Evolutionary conservation across 2,888 invertebrate species (phyloP), one percentile per base, ranked within the genome.

Genomic region (Uropetala carovei): DNA sequence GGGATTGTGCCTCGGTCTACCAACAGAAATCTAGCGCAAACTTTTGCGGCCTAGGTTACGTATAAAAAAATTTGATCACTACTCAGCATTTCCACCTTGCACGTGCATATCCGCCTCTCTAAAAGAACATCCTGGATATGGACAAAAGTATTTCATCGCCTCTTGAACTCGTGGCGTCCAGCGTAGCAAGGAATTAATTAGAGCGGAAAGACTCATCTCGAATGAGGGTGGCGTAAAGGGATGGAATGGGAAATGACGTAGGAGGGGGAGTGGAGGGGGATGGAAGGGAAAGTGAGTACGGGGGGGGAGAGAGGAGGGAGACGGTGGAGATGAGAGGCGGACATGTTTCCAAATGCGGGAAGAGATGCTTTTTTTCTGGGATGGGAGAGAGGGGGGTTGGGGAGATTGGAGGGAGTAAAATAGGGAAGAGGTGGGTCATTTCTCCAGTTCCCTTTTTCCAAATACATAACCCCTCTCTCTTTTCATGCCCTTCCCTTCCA

Each of bases 381-480:
- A 13, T 81, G 3, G 22, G 81, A 22, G 4, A 30, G 81, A 81
- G 30, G 11, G 0, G n/a, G 22, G 75, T n/a, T 30, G 82, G 14
- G n/a, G 43, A 0, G 13, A 56, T 8, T 7, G 10, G 30, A 27
- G 59, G 58, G 59, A 86, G 60, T 9, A 3, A 9, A 22, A 75
- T 16, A 22, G 58, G 85, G 27, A 58, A 13, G 10, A 0, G 14
- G n/a, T n/a, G 59, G 59, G 85, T 75, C 75, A 75, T 27, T 75
- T 68, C 68, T 68, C 68, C 68, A 68, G n/a, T 68, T 68, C 68
- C 68, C 68, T 68, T 68, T 68, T 68, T 68, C 68, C 75, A 75
- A 75, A 75, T 75, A 75, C 75, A 75, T 75, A 75, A 27, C 75
- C 75, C 75, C 75, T 75, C 27, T n/a, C 16, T 8, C 64, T 14